Evolutionary conservation across 2,797 vertebrate species (phyloP).

Genomic region (Brotula barbata): DNA sequence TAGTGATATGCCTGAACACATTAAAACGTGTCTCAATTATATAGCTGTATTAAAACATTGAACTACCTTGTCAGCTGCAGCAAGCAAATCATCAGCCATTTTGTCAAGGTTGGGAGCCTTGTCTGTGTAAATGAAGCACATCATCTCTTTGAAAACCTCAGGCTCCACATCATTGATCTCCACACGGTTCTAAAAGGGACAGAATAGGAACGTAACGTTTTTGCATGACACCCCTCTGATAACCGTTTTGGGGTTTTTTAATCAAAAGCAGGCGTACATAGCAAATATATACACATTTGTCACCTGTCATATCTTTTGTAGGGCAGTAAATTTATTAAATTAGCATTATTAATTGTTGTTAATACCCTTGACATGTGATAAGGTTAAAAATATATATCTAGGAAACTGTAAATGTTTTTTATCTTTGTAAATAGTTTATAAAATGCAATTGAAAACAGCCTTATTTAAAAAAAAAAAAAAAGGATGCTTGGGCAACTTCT

Average conservation of each 20-base stretch:
- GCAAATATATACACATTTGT: too few species aligned
- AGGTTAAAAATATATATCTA: too few species aligned
- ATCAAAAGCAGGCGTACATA: not conserved
- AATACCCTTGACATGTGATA: too few species aligned
- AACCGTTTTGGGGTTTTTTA: not conserved
- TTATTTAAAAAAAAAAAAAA: conserved; percentile 3
- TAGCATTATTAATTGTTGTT: too few species aligned
- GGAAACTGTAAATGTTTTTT: not conserved
- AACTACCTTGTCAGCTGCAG: conserved; percentile 94
- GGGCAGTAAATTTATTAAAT: too few species aligned
- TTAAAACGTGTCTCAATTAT: not conserved
- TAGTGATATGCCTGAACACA: not conserved
- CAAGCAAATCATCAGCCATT: conserved; percentile 96
- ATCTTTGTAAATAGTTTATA: conserved; percentile 3
- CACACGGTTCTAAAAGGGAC: conserved; percentile 88
- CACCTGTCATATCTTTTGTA: too few species aligned
- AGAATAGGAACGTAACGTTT: not conserved
- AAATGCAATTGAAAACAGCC: conserved; percentile 9
- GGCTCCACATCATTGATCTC: conserved; percentile 99
- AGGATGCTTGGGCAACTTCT: conserved; percentile 1
- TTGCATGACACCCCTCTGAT: not conserved
- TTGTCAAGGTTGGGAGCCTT: conserved; percentile 98
- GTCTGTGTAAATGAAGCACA: conserved; percentile 99
- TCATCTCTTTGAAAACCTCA: conserved; percentile 99
- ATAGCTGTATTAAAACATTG: not conserved